Evolutionary conservation across 2,888 invertebrate species (phyloP).

Genomic region (Agrochola litura): DNA sequence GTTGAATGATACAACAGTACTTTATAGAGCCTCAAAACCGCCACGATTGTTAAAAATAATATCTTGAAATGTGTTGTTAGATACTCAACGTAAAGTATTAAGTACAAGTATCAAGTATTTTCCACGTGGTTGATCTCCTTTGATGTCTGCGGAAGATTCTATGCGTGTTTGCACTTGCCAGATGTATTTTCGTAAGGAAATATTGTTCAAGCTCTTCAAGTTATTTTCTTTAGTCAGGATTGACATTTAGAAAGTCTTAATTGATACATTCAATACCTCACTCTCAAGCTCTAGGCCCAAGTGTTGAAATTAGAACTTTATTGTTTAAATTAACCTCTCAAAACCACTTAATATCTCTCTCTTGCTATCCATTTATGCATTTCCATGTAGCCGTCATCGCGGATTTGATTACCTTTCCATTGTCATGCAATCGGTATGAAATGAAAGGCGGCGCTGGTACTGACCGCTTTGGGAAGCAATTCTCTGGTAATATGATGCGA

Average conservation of each 20-base stretch:
- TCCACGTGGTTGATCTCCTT: constrained; percentile 22
- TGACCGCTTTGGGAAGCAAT: constrained; percentile 59
- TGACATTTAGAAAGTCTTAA: constrained; percentile 33
- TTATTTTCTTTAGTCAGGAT: neutral
- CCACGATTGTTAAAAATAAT: neutral
- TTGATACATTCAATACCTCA: constrained; percentile 1
- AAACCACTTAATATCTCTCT: constrained; percentile 34
- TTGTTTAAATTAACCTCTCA: constrained; percentile 44
- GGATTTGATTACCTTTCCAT: constrained; percentile 79
- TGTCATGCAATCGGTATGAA: constrained; percentile 73
- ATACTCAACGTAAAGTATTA: neutral
- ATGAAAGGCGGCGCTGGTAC: constrained; percentile 69
- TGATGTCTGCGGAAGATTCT: constrained; percentile 32
- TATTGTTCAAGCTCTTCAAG: neutral
- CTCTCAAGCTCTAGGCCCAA: neutral
- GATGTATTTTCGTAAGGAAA: constrained; percentile 1
- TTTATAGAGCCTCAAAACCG: neutral
- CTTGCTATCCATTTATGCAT: constrained; percentile 60
- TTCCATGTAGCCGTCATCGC: constrained; percentile 68
- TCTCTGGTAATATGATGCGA: constrained; percentile 63
- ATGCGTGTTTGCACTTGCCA: neutral
- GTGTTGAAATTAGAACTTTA: constrained; percentile 38
- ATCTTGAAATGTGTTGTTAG: neutral
- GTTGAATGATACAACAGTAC: neutral
- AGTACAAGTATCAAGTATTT: constrained; percentile 11